phyloP scores from a whole-genome alignment of 2,113 vertebrate species.

The Macquaria australasica region DNA sequence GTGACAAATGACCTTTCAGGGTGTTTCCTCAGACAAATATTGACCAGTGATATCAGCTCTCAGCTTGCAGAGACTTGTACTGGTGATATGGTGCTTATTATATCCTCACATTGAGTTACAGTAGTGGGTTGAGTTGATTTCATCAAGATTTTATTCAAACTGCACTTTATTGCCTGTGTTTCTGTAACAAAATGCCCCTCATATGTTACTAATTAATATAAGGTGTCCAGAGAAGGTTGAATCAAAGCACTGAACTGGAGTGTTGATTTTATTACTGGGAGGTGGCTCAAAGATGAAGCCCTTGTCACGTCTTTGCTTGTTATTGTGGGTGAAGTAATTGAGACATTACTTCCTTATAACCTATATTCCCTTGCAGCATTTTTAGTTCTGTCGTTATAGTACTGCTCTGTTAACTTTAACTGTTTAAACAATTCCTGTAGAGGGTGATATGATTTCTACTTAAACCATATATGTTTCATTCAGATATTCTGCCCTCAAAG shows the following conservation, averaged over 20 bases:
- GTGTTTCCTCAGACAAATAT: constrained; percentile 27
- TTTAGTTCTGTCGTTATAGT: not conserved
- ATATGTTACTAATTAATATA: not conserved
- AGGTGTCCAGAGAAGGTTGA: not conserved
- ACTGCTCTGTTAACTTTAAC: not conserved
- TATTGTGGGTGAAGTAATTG: constrained; percentile 6
- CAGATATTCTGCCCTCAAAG: not conserved
- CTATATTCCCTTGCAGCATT: not conserved
- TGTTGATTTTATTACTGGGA: constrained; percentile 14
- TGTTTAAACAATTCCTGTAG: not conserved
- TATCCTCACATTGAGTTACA: not conserved
- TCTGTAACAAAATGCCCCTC: not conserved
- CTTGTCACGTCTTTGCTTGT: not conserved
- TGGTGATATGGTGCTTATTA: not conserved
- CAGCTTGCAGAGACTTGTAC: constrained; percentile 10
- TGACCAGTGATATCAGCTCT: constrained; percentile 27
- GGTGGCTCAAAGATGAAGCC: not conserved
- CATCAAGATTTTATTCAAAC: not conserved
- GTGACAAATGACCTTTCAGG: not conserved
- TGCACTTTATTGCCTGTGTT: not conserved
- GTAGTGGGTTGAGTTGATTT: not conserved
- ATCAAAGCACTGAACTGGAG: not conserved
- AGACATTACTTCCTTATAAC: constrained; percentile 24
- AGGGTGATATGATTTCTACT: not conserved
- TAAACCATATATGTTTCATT: not conserved